Base-by-base conservation (phyloP, 2,888 invertebrate species). In the Tryphoninae sp. region DNA sequence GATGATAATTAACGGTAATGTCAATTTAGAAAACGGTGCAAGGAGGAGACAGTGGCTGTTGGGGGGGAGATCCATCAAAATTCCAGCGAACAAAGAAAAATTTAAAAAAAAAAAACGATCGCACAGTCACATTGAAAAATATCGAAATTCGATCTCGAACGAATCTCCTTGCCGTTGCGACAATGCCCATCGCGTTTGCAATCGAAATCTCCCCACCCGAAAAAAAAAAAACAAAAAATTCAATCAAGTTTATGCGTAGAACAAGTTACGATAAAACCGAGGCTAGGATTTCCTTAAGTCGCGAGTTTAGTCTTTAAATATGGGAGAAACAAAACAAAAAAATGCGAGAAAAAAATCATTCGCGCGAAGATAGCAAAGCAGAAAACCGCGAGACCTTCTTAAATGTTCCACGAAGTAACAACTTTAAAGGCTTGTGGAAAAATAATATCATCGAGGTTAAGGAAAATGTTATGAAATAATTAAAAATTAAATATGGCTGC, bases 331-430 rank as follows among this genome's bases (percentile, higher is more conserved):
- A 22, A 68, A 33, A n/a, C n/a, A n/a, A 45, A 49, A 11, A 51
- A 22, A 65, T 13, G 19, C 19, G 19, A 33, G 33, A 4, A 16
- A 58, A 69, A 53, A 6, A 8, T 16, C 13, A 67, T n/a, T 26
- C 40, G 69, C 69, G 58, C 53, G 61, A 49, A 69, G 49, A 68
- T 2, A 61, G 6, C 16, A 49, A 40, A 68, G 13, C 22, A 69
- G 26, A 51, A 69, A 69, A 61, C 45, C 69, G 23, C 77, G 68
- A 71, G 64, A 77, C 77, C 69, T 75, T 59, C 51, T 51, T 40
- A 59, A 69, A 53, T 69, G 40, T 51, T 65, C 55, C 69, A 69
- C 33, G 58, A 51, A 53, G 33, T 62, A 23, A 72, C 45, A 51
- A 33, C 22, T 59, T 59, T 13, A 33, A 61, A 19, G 40, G 51